phyloP scores from a whole-genome alignment of 1,140 invertebrate species.

The Paraescarpia echinospica region DNA sequence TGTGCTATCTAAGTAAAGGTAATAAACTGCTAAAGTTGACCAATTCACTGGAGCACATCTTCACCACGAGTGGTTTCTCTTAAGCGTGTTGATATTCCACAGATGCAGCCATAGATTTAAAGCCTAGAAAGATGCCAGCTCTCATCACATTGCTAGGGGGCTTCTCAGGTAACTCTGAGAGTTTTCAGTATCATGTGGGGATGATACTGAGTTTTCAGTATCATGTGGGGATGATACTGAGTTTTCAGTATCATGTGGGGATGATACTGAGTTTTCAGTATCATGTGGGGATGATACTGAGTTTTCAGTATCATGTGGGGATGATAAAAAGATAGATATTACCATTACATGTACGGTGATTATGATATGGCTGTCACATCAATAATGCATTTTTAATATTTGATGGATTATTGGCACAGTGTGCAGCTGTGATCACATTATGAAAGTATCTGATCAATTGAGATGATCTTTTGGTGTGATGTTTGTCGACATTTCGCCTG shows the following conservation, averaged over 20 bases:
- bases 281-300: too few species aligned
- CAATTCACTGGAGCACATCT: not conserved
- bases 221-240: not conserved
- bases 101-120: too few species aligned
- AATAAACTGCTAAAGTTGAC: not conserved
- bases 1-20: not conserved
- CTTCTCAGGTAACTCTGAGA: not conserved
- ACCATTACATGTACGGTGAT: not conserved
- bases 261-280: not conserved
- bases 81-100: not conserved
- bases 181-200: not conserved
- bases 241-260: too few species aligned
- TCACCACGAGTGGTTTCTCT: not conserved
- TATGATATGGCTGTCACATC: not conserved
- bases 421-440: not conserved
- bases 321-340: not conserved
- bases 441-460: not conserved
- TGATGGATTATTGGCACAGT: not conserved
- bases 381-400: not conserved
- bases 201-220: too few species aligned
- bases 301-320: too few species aligned
- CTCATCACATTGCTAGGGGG: too few species aligned
- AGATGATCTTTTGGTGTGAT: not conserved
- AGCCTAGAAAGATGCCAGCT: too few species aligned
- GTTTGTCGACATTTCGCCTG: not conserved